These are phyloP conservation scores for Lepidocyrtinus sp. DNA, from an alignment of 2,888 invertebrate species.

Conservation along the genomic window DNA sequence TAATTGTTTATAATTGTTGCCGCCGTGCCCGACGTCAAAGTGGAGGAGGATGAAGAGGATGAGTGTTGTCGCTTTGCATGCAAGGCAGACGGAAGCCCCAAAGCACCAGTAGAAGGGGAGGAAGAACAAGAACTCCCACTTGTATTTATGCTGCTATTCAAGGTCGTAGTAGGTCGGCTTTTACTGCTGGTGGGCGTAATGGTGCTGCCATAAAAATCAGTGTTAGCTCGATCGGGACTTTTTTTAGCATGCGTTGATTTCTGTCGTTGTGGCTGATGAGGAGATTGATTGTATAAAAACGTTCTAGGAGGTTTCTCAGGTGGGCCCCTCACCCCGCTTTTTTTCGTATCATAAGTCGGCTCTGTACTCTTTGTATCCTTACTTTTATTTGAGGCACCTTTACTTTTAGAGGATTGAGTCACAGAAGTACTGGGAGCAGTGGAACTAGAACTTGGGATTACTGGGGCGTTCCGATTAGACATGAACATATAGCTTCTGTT, in stretches of 20 bases:
- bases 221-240: background rate
- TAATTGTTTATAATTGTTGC: constrained; percentile 56
- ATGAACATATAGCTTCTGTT: constrained; percentile 48
- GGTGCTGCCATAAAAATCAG: constrained; percentile 33
- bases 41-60: constrained; percentile 59
- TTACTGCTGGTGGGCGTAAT: constrained; percentile 9
- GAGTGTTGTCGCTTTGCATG: constrained; percentile 58
- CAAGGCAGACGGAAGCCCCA: constrained; percentile 42
- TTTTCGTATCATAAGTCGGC: background rate
- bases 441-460: constrained; percentile 11
- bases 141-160: constrained; percentile 25
- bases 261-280: constrained; percentile 12
- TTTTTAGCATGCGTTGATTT: constrained; percentile 32
- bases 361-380: background rate
- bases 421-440: background rate
- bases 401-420: constrained; percentile 25
- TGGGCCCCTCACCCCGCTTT: constrained; percentile 72
- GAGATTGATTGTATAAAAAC: constrained; percentile 72
- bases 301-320: constrained; percentile 84
- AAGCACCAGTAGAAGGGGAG: constrained; percentile 31
- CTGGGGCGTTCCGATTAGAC: constrained; percentile 40
- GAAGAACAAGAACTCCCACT: constrained; percentile 9
- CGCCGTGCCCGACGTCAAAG: constrained; percentile 57
- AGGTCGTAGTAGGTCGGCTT: constrained; percentile 21
- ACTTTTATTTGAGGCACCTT: constrained; percentile 17